phyloP scores from a whole-genome alignment of 2,888 invertebrate genomes.

The Nemotelus nigrinus region DNA sequence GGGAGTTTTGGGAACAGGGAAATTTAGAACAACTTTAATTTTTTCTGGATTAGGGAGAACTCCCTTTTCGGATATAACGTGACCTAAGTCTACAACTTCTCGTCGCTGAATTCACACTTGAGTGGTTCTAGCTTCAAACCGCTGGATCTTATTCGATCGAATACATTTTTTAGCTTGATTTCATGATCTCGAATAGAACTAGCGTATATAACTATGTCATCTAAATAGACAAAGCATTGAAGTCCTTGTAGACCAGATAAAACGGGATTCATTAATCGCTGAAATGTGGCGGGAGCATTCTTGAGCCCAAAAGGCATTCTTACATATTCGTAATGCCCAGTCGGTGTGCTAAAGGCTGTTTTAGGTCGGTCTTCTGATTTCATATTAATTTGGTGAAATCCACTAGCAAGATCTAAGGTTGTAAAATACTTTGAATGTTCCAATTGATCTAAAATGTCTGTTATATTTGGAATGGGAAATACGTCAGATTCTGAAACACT shows the following conservation, averaged over 20 bases:
- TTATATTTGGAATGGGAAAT: constrained; percentile 59
- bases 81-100: constrained; percentile 50
- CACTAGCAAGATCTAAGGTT: constrained; percentile 59
- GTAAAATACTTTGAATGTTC: constrained; percentile 59
- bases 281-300: constrained; percentile 61
- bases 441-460: constrained; percentile 59
- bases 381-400: constrained; percentile 61
- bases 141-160: constrained; percentile 50
- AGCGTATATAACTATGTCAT: constrained; percentile 25
- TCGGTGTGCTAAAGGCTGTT: constrained; percentile 59
- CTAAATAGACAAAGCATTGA: constrained; percentile 38
- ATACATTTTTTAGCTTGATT: constrained; percentile 51
- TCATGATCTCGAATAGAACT: constrained; percentile 49
- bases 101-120: constrained; percentile 52
- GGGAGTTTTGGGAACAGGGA: constrained; percentile 7
- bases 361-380: constrained; percentile 55
- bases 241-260: constrained; percentile 52
- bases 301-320: constrained; percentile 61
- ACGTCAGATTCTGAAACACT: constrained; percentile 58
- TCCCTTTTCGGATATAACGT: constrained; percentile 55
- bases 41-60: constrained; percentile 28
- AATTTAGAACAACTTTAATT: background rate
- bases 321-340: constrained; percentile 58
- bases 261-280: constrained; percentile 55
- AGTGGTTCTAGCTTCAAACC: constrained; percentile 54